These are phyloP conservation scores for Mesoclemmys tuberculata DNA, from an alignment of 2,113 vertebrate species.

Conservation along the genomic window DNA sequence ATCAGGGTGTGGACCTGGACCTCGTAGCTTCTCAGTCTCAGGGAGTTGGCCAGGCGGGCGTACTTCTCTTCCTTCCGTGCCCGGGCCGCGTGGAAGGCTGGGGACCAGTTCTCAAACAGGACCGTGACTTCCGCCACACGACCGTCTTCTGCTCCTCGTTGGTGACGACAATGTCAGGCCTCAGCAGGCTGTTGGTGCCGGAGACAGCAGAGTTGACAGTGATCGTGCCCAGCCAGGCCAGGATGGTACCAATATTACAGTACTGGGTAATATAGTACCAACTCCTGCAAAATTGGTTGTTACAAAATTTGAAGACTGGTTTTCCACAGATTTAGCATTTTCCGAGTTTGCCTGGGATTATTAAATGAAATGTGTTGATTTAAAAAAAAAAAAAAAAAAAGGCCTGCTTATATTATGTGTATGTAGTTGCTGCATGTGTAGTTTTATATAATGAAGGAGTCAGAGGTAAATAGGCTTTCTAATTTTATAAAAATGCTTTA, in stretches of 20 bases:
- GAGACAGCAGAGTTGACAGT: too few species aligned
- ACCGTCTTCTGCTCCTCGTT: too few species aligned
- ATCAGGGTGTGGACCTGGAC: too few species aligned
- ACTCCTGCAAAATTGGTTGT: neutral
- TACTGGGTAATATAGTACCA: neutral
- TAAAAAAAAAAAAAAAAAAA: neutral
- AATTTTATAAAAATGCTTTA: conserved; percentile 21
- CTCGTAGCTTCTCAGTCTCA: too few species aligned
- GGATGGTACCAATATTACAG: neutral
- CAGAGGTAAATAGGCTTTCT: neutral
- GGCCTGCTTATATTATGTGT: neutral
- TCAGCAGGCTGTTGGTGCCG: too few species aligned
- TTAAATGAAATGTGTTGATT: conserved; percentile 51
- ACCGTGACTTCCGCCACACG: too few species aligned
- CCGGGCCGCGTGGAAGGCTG: too few species aligned
- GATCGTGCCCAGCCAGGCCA: too few species aligned
- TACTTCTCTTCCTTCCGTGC: too few species aligned
- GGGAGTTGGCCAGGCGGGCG: too few species aligned
- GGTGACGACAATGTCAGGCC: too few species aligned
- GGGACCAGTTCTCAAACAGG: too few species aligned
- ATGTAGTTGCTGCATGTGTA: neutral
- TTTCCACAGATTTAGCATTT: neutral
- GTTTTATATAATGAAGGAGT: neutral
- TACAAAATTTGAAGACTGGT: conserved; percentile 13
- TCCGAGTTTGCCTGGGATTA: neutral